Evolutionary conservation across 2,888 invertebrate species (phyloP), one percentile per base, ranked within the genome.

Genomic region (Torymus aiolomorphi): DNA sequence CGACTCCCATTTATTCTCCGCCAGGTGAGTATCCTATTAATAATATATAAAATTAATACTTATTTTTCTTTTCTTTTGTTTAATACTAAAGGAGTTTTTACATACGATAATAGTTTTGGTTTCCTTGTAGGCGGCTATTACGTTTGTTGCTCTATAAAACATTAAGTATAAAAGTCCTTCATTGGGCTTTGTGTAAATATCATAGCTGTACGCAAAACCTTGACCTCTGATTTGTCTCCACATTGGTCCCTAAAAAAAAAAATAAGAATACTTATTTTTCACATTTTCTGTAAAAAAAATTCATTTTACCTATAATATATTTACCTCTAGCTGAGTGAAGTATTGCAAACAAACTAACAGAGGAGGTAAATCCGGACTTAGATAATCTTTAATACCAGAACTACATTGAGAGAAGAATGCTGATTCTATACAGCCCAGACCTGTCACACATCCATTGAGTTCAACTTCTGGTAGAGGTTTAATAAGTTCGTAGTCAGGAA

Each of bases 171-270:
- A 89, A 31, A 95, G 91, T 2, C 95, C 96, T 90, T 95, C 94
- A 87, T 94, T 92, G 4, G 92, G 92, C 83, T 93, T 92, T 42
- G 94, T 89, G 74, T 91, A 91, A 85, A 96, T 93, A 84, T 92
- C 92, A 91, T 95, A 97, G 73, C 94, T 93, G 91, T 98, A 98
- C 0, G 97, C 94, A 73, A 96, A 93, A 0, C 97, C 97, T 86
- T 94, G 94, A 57, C 97, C 97, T 84, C 98, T 93, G 83, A 98
- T 95, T 89, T 95, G 93, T 72, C 94, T 93, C 96, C 96, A 97
- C 94, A 97, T 94, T 42, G 97, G 97, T 71, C 97, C 97, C 95
- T 95, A 89, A n/a, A 85, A 57, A 42, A 42, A 74, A 56, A 54
- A 67, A 24, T 59, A 62, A 62, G 3, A 18, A 62, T 66, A 59